A percentile compares a stretch with the other conserved stretches of the same genome.
These are phyloP conservation scores for Micronisus gabar DNA, from an alignment of 2,113 vertebrate species.

Conservation along the genomic window DNA sequence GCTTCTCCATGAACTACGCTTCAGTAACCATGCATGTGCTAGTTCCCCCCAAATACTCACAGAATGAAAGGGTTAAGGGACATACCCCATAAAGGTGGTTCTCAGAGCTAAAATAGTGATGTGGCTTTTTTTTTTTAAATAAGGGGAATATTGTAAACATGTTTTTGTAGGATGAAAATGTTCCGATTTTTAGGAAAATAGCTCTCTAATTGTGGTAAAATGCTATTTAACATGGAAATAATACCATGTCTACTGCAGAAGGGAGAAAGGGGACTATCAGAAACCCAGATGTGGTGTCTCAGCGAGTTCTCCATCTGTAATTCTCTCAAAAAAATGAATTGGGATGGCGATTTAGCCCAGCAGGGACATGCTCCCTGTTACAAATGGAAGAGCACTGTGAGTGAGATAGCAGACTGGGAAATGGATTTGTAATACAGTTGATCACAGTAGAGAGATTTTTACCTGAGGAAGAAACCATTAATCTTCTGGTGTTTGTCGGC, in stretches of 20 bases:
- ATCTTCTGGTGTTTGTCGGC: neutral
- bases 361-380: neutral
- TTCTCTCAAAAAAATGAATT: neutral
- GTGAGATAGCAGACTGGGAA: neutral
- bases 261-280: neutral
- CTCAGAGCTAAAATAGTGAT: neutral
- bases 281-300: neutral
- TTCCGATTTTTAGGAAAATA: neutral
- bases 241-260: fast-evolving
- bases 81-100: neutral
- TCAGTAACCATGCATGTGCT: neutral
- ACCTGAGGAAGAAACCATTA: neutral
- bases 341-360: neutral
- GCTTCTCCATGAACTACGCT: neutral
- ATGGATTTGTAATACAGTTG: constrained; percentile 1
- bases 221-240: neutral
- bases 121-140: neutral
- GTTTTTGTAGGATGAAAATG: neutral
- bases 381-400: neutral
- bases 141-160: neutral
- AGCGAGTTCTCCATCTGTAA: neutral
- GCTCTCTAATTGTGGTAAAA: neutral
- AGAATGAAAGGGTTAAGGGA: neutral
- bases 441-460: neutral
- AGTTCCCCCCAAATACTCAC: neutral